Conservation (phyloP, 1,140 invertebrate species). For the Bombus confusus region DNA sequence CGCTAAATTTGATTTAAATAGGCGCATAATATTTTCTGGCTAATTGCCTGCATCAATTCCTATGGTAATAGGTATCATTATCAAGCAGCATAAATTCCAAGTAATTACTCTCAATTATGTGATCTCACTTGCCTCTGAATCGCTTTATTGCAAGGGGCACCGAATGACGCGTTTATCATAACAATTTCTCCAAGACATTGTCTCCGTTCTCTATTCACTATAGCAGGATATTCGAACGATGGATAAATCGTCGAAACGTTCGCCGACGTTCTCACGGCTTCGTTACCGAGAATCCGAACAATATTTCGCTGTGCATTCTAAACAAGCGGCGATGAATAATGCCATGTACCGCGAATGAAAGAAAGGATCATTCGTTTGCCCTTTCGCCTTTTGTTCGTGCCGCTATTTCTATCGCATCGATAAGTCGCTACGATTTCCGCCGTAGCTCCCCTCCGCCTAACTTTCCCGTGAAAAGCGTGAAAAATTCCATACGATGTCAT, state of each 20-base stretch:
- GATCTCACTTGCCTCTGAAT: not conserved
- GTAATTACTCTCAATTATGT: not conserved
- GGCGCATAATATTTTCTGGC: not conserved
- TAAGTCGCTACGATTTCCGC: constrained; percentile 42
- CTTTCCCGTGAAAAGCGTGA: constrained; percentile 22
- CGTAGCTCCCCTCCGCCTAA: not conserved
- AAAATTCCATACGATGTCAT: constrained; percentile 42
- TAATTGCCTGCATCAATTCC: not conserved
- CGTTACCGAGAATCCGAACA: not conserved
- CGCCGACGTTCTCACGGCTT: not conserved
- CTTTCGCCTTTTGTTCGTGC: constrained; percentile 2
- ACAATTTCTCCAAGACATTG: not conserved
- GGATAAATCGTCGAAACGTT: not conserved
- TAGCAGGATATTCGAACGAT: not conserved
- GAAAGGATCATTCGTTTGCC: not conserved
- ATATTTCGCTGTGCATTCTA: constrained; percentile 1
- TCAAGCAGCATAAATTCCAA: not conserved
- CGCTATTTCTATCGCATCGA: constrained; percentile 17
- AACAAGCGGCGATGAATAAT: constrained; percentile 26
- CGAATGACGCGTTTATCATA: not conserved
- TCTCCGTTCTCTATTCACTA: not conserved
- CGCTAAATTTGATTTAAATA: not conserved
- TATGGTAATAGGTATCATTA: not conserved
- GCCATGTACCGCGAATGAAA: not conserved
- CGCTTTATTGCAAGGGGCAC: not conserved